Conservation (phyloP, 2,797 vertebrate genomes). For the Erithacus rubecula region DNA sequence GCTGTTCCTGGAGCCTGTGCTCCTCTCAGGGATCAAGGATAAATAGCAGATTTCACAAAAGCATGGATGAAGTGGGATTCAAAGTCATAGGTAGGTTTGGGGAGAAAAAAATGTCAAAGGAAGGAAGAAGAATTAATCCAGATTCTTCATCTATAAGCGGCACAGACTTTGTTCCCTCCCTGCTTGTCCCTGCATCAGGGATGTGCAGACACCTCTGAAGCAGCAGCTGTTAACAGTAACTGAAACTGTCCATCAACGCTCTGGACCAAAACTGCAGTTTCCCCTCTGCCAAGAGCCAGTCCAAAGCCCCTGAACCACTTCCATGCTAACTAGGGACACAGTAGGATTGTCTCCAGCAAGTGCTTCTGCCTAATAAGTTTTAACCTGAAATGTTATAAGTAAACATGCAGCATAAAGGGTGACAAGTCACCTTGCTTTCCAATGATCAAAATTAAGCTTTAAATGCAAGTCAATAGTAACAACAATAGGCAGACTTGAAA, state of each 20-base stretch:
- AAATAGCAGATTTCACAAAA: neutral
- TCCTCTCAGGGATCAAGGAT: neutral
- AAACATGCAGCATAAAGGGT: neutral
- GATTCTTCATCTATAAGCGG: neutral
- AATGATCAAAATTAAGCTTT: neutral
- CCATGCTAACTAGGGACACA: rapidly evolving
- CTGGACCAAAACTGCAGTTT: neutral
- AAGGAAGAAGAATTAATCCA: neutral
- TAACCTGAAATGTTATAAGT: neutral
- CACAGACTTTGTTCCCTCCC: neutral
- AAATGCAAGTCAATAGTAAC: neutral
- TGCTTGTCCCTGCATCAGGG: neutral
- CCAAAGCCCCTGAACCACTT: neutral
- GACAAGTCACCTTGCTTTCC: neutral
- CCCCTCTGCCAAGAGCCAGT: neutral
- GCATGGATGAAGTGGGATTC: neutral
- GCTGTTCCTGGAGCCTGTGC: neutral
- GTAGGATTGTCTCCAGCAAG: neutral
- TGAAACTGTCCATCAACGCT: neutral
- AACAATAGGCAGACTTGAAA: neutral
- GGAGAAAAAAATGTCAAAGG: neutral
- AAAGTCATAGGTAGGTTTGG: neutral
- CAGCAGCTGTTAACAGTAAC: neutral
- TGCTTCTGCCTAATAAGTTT: neutral
- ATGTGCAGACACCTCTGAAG: neutral